phyloP scores from a whole-genome alignment of 2,888 invertebrate genomes.

The Lasioglossum morio region DNA sequence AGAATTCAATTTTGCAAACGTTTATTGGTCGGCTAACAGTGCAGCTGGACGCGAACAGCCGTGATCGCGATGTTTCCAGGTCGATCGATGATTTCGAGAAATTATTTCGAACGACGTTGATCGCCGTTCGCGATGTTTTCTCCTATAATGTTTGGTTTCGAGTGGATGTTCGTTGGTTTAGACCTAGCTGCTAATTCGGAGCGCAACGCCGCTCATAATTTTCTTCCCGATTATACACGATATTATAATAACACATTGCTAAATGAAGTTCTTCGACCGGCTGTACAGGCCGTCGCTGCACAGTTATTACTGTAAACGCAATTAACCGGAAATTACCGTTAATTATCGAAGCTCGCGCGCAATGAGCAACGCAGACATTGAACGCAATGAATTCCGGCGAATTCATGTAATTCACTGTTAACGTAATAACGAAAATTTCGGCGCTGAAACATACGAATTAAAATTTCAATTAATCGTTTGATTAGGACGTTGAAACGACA shows the following conservation, averaged over 20 bases:
- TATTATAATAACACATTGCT: neutral
- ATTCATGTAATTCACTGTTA: neutral
- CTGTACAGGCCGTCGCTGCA: neutral
- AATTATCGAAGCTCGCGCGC: neutral
- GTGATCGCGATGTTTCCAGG: neutral
- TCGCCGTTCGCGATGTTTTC: neutral
- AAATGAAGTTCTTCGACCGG: neutral
- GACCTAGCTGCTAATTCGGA: neutral
- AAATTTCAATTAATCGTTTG: neutral
- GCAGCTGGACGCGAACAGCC: neutral
- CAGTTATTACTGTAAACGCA: conserved; percentile 7
- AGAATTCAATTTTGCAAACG: neutral
- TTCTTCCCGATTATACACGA: neutral
- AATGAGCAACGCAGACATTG: neutral
- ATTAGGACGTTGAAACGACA: neutral
- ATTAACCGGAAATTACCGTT: conserved; percentile 12
- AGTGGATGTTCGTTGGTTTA: neutral
- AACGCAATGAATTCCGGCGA: neutral
- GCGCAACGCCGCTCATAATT: neutral
- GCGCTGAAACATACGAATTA: neutral
- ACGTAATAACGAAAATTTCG: conserved; percentile 2
- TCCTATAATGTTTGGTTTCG: neutral
- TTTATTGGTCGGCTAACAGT: neutral
- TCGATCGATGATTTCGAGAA: neutral
- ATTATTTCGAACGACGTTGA: neutral